Evolutionary conservation across 2,888 invertebrate genomes (phyloP), one percentile per base, ranked within the genome.

Genomic region (Leptinotarsa haldemani): DNA sequence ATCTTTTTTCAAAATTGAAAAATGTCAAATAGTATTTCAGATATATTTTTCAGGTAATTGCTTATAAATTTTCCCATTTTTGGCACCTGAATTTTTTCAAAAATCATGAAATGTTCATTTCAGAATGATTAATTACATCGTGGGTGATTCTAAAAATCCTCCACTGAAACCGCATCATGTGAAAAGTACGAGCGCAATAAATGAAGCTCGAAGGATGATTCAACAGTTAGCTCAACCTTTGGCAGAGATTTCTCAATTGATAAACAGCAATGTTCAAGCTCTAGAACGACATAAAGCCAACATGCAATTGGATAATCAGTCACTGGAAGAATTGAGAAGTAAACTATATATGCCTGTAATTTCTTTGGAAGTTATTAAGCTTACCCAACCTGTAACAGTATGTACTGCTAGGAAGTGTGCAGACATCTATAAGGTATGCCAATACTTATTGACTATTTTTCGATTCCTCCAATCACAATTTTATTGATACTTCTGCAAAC

Each of bases 141-240:
- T 79, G 56, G 83, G 83, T 7, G 81, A 82, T 75, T 67, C 65
- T 7, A 69, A 76, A 7, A 77, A 76, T n/a, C 67, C 58, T 25
- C 76, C 81, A 4, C 70, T 86, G n/a, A 75, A 75, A 63, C 86
- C 87, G 0, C 86, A 86, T 70, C 74, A 79, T 53, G 82, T 86
- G 4, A 78, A 82, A 69, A 83, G 83, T 63, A 86, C 86, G 1
- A 73, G 83, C 18, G 84, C 84, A 3, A 79, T 86, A 1, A 86
- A 86, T 58, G 84, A 86, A 74, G 85, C 85, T 2, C 75, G 86
- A n/a, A 80, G 84, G 64, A 73, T 84, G n/a, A 85, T 87, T 48
- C 77, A 82, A 40, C 82, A 86, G 18, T 70, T 87, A 40, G 80
- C 85, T 1, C 82, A 84, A 75, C 87, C 87, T 1, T 76, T 87